Conservation (phyloP, 30 jellyfish, hydroid and myxozoan species). For the Chrysaora quinquecirrha region DNA sequence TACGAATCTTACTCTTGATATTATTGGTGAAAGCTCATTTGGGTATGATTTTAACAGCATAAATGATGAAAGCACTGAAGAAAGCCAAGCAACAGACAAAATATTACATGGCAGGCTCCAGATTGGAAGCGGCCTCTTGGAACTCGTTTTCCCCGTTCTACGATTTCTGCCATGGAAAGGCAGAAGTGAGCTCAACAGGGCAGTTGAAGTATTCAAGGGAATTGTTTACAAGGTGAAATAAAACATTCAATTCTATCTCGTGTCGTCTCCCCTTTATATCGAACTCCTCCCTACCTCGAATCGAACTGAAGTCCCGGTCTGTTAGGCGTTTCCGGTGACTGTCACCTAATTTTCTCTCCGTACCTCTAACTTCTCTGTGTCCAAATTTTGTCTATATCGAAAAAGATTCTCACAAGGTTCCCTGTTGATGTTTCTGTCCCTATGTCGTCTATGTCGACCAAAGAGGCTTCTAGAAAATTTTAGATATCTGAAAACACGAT, state of each 20-base stretch:
- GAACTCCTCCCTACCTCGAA: not conserved
- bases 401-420: no score
- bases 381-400: no score
- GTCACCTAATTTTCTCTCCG: no score
- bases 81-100: slow-evolving; percentile 38
- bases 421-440: no score
- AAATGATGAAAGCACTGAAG: slow-evolving; percentile 4
- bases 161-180: slow-evolving; percentile 6
- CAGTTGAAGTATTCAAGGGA: not conserved
- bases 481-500: no score
- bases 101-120: slow-evolving; percentile 22
- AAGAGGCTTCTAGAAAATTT: no score
- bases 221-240: slow-evolving; percentile 16
- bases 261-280: not conserved
- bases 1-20: slow-evolving; percentile 34
- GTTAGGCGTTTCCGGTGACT: not conserved
- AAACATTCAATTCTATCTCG: not conserved
- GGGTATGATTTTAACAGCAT: slow-evolving; percentile 38
- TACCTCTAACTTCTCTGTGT: no score
- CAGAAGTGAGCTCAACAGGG: slow-evolving; percentile 3
- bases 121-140: slow-evolving; percentile 15
- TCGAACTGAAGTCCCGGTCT: not conserved
- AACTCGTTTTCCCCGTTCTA: slow-evolving; percentile 17
- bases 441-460: no score
- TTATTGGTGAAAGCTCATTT: slow-evolving; percentile 43